Evolutionary conservation across 2,797 vertebrate species (phyloP).

Genomic region (Sphaeramia orbicularis): DNA sequence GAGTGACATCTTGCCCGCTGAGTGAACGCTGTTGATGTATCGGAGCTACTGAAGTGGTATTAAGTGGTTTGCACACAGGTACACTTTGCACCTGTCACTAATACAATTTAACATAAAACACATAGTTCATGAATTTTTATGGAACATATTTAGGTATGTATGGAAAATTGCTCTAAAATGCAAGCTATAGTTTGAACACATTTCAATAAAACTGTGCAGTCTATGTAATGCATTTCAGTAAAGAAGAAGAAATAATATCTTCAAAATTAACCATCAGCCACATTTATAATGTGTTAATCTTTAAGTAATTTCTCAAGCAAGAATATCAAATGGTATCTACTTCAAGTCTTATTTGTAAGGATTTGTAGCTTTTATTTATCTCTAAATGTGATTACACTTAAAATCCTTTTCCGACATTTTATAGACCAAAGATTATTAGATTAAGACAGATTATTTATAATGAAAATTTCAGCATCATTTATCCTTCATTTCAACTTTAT

Average conservation of each 20-base stretch:
- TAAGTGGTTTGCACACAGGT: conserved; percentile 48
- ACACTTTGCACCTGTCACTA: conserved; percentile 18
- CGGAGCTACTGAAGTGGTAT: conserved; percentile 42
- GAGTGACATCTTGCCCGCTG: conserved; percentile 52
- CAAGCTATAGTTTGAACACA: neutral
- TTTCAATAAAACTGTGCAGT: neutral
- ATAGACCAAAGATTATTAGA: neutral
- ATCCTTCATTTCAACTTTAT: neutral
- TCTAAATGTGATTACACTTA: neutral
- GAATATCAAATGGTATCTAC: neutral
- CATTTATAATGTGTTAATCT: no score
- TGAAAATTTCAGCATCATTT: neutral
- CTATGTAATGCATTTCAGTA: neutral
- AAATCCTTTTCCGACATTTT: conserved; percentile 7
- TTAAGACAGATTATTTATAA: neutral
- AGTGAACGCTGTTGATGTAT: conserved; percentile 54
- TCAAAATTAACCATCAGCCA: no score
- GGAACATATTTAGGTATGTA: neutral
- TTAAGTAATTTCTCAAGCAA: no score
- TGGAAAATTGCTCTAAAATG: conserved; percentile 4
- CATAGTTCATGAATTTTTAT: neutral
- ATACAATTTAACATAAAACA: neutral
- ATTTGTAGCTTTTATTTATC: neutral
- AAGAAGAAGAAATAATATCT: neutral
- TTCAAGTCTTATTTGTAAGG: neutral